Evolutionary conservation across 2,113 vertebrate species (phyloP).

Genomic region (Nicator chloris): DNA sequence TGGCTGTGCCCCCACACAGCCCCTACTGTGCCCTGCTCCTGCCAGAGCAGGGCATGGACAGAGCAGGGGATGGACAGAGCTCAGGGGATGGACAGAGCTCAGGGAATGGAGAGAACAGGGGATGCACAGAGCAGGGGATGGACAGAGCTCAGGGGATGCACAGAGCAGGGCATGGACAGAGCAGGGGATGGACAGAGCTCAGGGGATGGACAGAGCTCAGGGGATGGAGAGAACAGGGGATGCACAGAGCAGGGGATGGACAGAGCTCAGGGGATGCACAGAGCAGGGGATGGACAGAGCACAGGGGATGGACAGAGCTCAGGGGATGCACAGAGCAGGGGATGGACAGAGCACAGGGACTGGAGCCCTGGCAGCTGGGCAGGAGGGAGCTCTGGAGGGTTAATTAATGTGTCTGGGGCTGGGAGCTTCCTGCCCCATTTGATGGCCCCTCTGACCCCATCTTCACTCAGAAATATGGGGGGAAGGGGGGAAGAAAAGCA

Average conservation of each 20-base stretch:
- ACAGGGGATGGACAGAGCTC: too few species aligned
- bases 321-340: background rate
- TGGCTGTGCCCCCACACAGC: accelerated
- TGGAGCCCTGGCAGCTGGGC: background rate
- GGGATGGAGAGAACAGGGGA: too few species aligned
- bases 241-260: too few species aligned
- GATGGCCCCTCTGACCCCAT: background rate
- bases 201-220: too few species aligned
- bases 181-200: too few species aligned
- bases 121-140: too few species aligned
- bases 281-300: too few species aligned
- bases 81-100: background rate
- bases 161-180: too few species aligned
- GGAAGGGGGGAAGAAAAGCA: background rate
- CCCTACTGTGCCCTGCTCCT: background rate
- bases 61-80: too few species aligned
- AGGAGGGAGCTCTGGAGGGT: background rate
- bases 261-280: too few species aligned
- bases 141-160: background rate
- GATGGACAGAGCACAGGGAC: background rate
- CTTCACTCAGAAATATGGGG: background rate
- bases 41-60: background rate
- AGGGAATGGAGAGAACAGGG: background rate
- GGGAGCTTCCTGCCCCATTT: background rate
- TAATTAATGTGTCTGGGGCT: accelerated